Evolutionary conservation across 1,140 invertebrate genomes (phyloP).

Genomic region (Holcopasites calliopsidis): DNA sequence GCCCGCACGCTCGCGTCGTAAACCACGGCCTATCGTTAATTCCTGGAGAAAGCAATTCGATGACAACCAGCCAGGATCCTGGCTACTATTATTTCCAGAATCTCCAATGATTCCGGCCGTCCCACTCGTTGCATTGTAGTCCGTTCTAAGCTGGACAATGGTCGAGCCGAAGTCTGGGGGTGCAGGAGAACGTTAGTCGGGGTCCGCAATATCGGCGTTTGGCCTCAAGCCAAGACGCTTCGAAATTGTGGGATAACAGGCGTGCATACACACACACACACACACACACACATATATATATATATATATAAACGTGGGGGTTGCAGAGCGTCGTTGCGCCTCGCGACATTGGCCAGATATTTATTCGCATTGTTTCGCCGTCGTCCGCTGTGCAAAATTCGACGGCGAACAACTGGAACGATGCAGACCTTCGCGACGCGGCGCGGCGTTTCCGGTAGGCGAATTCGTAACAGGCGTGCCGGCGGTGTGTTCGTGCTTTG

Average conservation of each 20-base stretch:
- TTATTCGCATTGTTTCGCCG: constrained; percentile 71
- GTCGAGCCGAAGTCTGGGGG: constrained; percentile 60
- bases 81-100: constrained; percentile 72
- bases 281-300: not conserved
- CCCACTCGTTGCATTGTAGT: constrained; percentile 48
- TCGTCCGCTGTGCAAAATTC: not conserved
- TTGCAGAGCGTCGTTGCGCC: constrained; percentile 3
- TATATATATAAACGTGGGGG: constrained; percentile 18
- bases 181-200: constrained; percentile 37
- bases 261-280: not conserved
- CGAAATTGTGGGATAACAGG: constrained; percentile 66
- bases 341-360: constrained; percentile 54
- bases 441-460: not conserved
- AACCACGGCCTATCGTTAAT: constrained; percentile 57
- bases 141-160: constrained; percentile 70
- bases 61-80: constrained; percentile 26
- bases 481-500: not conserved
- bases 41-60: constrained; percentile 54
- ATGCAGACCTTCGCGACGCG: not conserved
- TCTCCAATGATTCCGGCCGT: constrained; percentile 66
- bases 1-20: constrained; percentile 45
- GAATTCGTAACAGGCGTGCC: not conserved
- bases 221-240: constrained; percentile 72
- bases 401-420: constrained; percentile 11
- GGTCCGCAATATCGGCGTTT: constrained; percentile 66